These are phyloP conservation scores for Neoarius graeffei DNA, from an alignment of 2,113 vertebrate genomes.

Conservation along the genomic window DNA sequence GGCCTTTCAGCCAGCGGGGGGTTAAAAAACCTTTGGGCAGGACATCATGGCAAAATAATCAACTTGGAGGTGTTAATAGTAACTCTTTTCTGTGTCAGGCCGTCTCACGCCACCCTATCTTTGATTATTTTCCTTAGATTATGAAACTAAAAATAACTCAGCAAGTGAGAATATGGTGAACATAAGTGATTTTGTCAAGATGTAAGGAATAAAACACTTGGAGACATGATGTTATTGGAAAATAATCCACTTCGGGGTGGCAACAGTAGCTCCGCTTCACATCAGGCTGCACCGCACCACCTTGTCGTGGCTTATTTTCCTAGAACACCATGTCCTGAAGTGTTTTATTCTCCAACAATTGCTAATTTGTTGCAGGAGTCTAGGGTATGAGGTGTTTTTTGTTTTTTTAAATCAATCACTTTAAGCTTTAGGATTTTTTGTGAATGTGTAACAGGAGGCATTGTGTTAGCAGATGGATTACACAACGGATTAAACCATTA, in stretches of 20 bases:
- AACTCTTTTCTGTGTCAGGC: too few species aligned
- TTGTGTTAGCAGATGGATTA: conserved; percentile 1
- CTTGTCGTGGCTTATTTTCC: not conserved
- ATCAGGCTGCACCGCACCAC: not conserved
- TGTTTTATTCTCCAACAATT: not conserved
- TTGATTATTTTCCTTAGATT: too few species aligned
- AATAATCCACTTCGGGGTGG: not conserved
- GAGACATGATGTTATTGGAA: not conserved
- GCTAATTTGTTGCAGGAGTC: not conserved
- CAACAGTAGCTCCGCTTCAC: not conserved
- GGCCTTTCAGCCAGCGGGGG: too few species aligned
- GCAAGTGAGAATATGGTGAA: not conserved
- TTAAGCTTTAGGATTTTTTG: not conserved
- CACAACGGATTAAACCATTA: conserved; percentile 17
- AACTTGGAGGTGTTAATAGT: too few species aligned
- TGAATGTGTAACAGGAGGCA: not conserved
- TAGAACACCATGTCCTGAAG: not conserved
- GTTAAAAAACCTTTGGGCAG: not conserved
- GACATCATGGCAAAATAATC: not conserved
- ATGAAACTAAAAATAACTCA: not conserved
- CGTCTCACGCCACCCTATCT: too few species aligned
- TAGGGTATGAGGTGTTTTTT: too few species aligned
- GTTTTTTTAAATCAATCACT: not conserved
- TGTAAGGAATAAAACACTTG: not conserved
- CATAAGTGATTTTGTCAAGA: not conserved